phyloP scores from a whole-genome alignment of 1,140 invertebrate species.

The Drosophila eugracilis region DNA sequence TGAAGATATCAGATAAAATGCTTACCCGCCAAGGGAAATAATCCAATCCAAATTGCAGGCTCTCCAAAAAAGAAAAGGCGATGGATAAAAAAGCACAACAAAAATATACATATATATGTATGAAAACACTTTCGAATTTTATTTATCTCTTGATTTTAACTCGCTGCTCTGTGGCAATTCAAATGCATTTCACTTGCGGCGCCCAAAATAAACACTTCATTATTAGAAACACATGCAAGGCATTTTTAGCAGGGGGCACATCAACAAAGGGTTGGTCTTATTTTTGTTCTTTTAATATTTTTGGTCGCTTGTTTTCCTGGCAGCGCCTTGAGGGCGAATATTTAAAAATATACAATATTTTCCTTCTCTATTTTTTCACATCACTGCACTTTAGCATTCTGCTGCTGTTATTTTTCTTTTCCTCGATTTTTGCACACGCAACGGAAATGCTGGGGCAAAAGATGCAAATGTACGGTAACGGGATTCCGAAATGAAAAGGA shows the following conservation, averaged over 20 bases:
- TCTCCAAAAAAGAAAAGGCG: not conserved
- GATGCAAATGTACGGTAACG: constrained; percentile 4
- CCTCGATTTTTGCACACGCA: constrained; percentile 47
- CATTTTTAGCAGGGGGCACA: constrained; percentile 26
- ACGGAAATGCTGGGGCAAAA: constrained; percentile 52
- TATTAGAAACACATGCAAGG: constrained; percentile 76
- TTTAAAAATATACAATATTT: constrained; percentile 51
- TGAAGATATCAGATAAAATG: constrained; percentile 26
- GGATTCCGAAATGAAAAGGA: constrained; percentile 33
- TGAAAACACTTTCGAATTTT: constrained; percentile 51
- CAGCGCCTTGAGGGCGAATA: constrained; percentile 39
- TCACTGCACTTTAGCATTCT: constrained; percentile 34
- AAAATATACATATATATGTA: too few relatives aligned
- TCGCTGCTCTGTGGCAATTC: constrained; percentile 33
- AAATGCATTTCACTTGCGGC: constrained; percentile 57
- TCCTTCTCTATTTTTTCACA: constrained; percentile 36
- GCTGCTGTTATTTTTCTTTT: constrained; percentile 22
- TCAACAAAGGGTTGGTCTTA: constrained; percentile 37
- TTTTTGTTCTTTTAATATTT: constrained; percentile 37
- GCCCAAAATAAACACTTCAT: constrained; percentile 79
- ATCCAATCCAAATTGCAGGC: constrained; percentile 25
- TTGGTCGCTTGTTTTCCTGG: constrained; percentile 11
- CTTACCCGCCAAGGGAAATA: constrained; percentile 41
- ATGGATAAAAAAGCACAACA: constrained; percentile 10
- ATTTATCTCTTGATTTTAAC: constrained; percentile 42